Conservation (phyloP, 2,113 vertebrate species). For the Etheostoma cragini region DNA sequence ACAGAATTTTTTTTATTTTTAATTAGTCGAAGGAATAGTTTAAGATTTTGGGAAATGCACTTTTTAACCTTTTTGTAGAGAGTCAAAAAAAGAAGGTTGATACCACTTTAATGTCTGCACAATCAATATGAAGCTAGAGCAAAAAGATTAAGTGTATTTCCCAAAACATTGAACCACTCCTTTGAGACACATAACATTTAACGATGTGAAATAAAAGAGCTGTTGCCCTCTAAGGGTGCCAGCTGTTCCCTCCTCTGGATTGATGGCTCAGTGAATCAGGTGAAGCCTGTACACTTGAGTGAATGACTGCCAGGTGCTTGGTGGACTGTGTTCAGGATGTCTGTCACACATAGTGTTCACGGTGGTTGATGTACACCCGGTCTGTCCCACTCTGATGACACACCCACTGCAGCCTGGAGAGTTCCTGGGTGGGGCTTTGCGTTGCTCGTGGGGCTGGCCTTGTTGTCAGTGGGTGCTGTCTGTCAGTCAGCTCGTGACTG, state of each 20-base stretch:
- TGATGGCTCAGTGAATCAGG: conserved; percentile 25
- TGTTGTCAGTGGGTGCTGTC: conserved; percentile 18
- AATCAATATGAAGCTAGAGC: not conserved
- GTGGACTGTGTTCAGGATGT: not conserved
- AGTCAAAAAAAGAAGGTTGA: not conserved
- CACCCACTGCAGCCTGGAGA: conserved; percentile 82
- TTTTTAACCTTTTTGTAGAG: not conserved
- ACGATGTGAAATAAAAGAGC: not conserved
- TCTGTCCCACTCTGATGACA: conserved; percentile 84
- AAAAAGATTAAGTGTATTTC: not conserved
- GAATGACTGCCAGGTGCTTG: conserved; percentile 13
- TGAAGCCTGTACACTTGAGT: conserved; percentile 25
- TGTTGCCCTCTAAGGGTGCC: conserved; percentile 4
- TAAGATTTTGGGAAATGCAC: not conserved
- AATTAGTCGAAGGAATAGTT: not conserved
- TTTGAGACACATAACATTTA: not conserved
- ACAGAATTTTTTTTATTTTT: no score
- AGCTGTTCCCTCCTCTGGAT: conserved; percentile 30
- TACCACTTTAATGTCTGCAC: not conserved
- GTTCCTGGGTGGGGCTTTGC: conserved; percentile 66
- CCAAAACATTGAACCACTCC: not conserved
- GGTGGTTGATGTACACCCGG: conserved; percentile 84
- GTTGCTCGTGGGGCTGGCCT: conserved; percentile 16
- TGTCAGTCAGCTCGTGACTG: conserved; percentile 51
- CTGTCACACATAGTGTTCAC: conserved; percentile 85